A percentile compares a stretch with the other conserved stretches of the same genome.
phyloP scores from a whole-genome alignment of 1,140 invertebrate species.

The Aphis gossypii region DNA sequence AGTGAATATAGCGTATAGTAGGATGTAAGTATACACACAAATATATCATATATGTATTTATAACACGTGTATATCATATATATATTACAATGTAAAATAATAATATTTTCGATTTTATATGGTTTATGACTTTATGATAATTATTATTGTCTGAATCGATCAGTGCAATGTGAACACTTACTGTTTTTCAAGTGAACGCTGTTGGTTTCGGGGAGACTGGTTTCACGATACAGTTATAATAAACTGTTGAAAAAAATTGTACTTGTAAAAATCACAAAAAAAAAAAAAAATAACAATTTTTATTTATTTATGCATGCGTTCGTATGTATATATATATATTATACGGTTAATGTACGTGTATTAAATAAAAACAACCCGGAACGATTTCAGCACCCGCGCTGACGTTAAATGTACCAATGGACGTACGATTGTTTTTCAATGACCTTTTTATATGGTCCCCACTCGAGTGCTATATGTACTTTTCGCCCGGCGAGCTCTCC shows the following conservation, averaged over 20 bases:
- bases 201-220: background rate
- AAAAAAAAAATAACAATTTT: background rate
- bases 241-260: background rate
- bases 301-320: background rate
- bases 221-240: background rate
- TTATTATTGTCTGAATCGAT: background rate
- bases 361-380: background rate
- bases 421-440: constrained; percentile 37
- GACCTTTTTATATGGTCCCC: constrained; percentile 54
- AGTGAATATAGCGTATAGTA: background rate
- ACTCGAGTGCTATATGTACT: background rate
- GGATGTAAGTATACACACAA: background rate
- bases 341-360: background rate
- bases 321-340: background rate
- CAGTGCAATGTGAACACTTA: background rate
- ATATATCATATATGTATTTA: background rate
- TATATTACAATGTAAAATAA: background rate
- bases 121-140: background rate
- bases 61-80: background rate
- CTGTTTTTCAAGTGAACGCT: background rate
- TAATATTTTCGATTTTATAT: background rate
- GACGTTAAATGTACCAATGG: constrained; percentile 45
- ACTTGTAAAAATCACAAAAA: background rate
- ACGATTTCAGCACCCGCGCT: background rate
- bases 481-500: background rate